phyloP scores from a whole-genome alignment of 1,140 invertebrate species.

The Paraescarpia echinospica region DNA sequence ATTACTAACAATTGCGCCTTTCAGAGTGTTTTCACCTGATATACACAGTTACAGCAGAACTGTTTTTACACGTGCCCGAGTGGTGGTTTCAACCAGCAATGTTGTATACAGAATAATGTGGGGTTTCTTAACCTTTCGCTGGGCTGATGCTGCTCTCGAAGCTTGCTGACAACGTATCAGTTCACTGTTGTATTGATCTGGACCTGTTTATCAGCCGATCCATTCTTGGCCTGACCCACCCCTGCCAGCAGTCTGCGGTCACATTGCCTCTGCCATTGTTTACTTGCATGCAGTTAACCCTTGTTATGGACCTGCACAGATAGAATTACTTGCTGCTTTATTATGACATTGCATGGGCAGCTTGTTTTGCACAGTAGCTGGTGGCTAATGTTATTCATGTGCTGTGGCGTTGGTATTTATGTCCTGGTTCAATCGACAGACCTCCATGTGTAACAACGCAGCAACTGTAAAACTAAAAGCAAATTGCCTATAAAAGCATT shows the following conservation, averaged over 20 bases:
- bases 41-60: background rate
- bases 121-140: background rate
- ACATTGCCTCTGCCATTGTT: background rate
- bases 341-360: background rate
- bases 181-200: background rate
- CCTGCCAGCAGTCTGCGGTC: background rate
- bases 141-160: background rate
- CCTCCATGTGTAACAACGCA: background rate
- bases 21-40: background rate
- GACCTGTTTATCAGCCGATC: background rate
- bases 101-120: background rate
- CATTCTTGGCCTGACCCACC: background rate
- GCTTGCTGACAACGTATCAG: background rate
- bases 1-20: background rate
- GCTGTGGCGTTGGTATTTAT: background rate
- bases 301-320: background rate
- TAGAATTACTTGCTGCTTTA: conserved; percentile 1
- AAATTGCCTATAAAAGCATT: background rate
- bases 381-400: background rate
- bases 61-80: background rate
- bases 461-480: background rate
- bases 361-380: background rate
- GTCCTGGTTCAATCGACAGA: background rate
- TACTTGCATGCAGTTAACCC: background rate
- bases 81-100: background rate